Base-by-base conservation (phyloP, 2,888 invertebrate species). In the Apodemia duryi region DNA sequence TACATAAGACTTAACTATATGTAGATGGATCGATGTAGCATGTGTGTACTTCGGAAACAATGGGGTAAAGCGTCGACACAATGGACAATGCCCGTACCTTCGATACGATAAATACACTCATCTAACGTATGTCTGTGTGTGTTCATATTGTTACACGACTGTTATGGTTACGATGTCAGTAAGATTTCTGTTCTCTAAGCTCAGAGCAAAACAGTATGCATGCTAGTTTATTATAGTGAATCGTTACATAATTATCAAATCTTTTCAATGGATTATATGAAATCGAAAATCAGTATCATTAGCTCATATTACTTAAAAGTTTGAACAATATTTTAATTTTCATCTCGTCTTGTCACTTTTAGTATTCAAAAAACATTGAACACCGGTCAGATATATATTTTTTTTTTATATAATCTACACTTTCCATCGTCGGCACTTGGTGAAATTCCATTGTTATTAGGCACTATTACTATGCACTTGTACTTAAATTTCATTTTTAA, bases 81-180 rank as follows among this genome's bases (percentile, higher is more conserved):
- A 90, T 91, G 91, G 91, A 91, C 91, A 91, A 90, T 89, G 84
- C 84, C 78, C 74, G 77, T 83, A 77, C 46, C 46, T 46, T 5
- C 57, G 57, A 57, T 57, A 57, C 57, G 57, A 57, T 60, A 35
- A 60, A 60, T 60, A 60, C 57, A 60, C 57, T 60, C 57, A 60
- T 60, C 57, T 60, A 60, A 35, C n/a, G 57, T 60, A n/a, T 35
- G 57, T 60, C 57, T 35, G 35, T 60, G 57, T 60, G 57, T 21
- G 49, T 51, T 51, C 49, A 51, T 51, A 51, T 51, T 51, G 49
- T 60, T 60, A 35, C 35, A 60, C 32, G n/a, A 60, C 6, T 60
- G 57, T 35, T 60, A 60, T 60, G 35, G 57, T n/a, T 60, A 60
- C 57, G 49, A 60, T 60, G 57, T 60, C 57, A 60, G 35, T 51